Evolutionary conservation across 2,797 vertebrate genomes (phyloP).

Genomic region (Thalassophryne amazonica): DNA sequence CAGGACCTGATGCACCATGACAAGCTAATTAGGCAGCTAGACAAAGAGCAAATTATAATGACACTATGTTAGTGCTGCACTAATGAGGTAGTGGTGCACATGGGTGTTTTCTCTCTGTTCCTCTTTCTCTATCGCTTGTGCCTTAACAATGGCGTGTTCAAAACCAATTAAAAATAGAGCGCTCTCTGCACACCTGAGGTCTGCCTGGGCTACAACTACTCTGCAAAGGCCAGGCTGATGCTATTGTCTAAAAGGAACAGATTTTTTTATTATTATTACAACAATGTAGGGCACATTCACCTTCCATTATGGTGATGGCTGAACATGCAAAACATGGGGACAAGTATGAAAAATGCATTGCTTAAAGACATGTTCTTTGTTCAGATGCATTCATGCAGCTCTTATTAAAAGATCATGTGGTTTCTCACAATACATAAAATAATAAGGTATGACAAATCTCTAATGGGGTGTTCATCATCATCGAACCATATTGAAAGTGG

Average conservation of each 20-base stretch:
- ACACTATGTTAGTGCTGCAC: constrained; percentile 62
- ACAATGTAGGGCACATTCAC: constrained; percentile 75
- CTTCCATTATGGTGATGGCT: constrained; percentile 70
- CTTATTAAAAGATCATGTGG: constrained; percentile 26
- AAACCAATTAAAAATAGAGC: constrained; percentile 77
- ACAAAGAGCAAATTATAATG: constrained; percentile 73
- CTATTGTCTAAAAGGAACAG: constrained; percentile 64
- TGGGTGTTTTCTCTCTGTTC: constrained; percentile 33
- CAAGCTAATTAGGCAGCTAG: constrained; percentile 74
- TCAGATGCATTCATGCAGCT: constrained; percentile 28
- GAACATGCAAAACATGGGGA: constrained; percentile 44
- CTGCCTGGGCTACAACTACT: constrained; percentile 53
- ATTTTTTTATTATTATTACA: constrained; percentile 81
- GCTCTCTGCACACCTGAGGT: constrained; percentile 59
- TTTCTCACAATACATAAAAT: background rate
- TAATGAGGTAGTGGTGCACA: constrained; percentile 64
- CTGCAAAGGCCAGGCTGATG: constrained; percentile 65
- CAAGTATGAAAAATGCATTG: constrained; percentile 64
- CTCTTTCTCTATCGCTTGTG: constrained; percentile 32
- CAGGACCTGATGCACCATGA: constrained; percentile 65
- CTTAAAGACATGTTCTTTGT: constrained; percentile 34
- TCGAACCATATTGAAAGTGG: too few relatives aligned
- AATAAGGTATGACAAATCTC: constrained; percentile 8
- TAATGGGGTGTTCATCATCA: too few relatives aligned
- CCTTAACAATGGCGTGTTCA: constrained; percentile 62